Percentiles rank a stretch among this genome's conserved stretches.
These are phyloP conservation scores for Paguma larvata DNA, from an alignment of 2,797 vertebrate species.

Conservation along the genomic window DNA sequence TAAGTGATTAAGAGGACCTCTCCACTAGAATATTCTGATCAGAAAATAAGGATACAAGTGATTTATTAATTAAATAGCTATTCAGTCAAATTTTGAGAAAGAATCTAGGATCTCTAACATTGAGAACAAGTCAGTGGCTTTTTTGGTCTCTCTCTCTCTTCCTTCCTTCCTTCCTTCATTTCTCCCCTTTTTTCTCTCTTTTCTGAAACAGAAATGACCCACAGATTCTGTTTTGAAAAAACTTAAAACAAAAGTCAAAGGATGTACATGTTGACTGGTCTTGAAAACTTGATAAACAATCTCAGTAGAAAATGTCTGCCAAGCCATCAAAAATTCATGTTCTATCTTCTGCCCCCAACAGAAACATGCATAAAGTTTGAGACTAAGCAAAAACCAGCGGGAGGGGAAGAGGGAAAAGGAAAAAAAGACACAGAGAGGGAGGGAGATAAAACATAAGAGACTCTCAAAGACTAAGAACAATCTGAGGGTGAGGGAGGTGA, in stretches of 20 bases:
- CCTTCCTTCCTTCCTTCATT: not conserved
- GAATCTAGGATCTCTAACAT: not conserved
- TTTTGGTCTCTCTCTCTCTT: not conserved
- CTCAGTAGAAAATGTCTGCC: not conserved
- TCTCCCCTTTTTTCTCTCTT: not conserved
- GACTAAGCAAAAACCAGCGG: no score
- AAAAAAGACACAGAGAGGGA: no score
- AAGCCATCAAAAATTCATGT: not conserved
- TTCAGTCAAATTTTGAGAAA: not conserved
- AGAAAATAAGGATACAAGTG: not conserved
- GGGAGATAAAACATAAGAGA: no score
- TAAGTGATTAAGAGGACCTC: not conserved
- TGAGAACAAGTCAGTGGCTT: not conserved
- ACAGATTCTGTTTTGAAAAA: not conserved
- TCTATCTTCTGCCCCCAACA: not conserved
- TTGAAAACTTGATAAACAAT: not conserved
- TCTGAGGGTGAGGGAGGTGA: no score
- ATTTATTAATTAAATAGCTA: not conserved
- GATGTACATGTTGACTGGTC: not conserved
- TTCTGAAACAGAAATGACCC: not conserved
- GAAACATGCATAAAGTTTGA: not conserved
- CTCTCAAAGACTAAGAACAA: no score
- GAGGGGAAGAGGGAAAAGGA: no score
- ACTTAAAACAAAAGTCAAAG: slow-evolving; percentile 32
- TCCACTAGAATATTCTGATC: not conserved